Evolutionary conservation across 2,888 invertebrate genomes (phyloP).

Genomic region (Operophtera brumata): DNA sequence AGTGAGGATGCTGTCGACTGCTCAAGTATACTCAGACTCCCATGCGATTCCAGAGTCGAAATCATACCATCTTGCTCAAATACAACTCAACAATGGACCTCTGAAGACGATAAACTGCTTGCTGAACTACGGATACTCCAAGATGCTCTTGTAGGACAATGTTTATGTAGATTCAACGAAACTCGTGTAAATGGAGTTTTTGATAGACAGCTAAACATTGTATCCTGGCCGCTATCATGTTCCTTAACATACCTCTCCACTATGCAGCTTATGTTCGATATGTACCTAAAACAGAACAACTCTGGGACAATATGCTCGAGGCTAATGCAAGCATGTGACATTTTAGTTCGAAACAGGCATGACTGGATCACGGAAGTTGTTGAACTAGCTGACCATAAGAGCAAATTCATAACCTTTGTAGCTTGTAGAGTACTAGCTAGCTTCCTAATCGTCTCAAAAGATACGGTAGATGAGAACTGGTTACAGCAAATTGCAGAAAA

Average conservation of each 20-base stretch:
- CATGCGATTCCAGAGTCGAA: conserved; percentile 57
- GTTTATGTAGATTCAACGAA: conserved; percentile 88
- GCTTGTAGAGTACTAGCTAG: conserved; percentile 90
- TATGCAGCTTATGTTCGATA: conserved; percentile 90
- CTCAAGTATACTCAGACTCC: conserved; percentile 62
- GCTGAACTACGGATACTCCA: conserved; percentile 82
- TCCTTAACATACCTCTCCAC: conserved; percentile 90
- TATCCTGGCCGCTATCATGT: conserved; percentile 70
- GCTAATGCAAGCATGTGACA: conserved; percentile 89
- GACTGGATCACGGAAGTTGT: conserved; percentile 92
- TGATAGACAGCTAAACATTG: conserved; percentile 80
- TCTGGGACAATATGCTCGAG: conserved; percentile 90
- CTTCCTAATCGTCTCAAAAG: conserved; percentile 91
- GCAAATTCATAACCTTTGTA: conserved; percentile 90
- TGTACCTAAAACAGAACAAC: conserved; percentile 91
- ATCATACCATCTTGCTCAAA: conserved; percentile 71
- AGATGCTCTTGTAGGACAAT: conserved; percentile 86
- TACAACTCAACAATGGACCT: conserved; percentile 58
- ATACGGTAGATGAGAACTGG: conserved; percentile 90
- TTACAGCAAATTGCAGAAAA: conserved; percentile 88
- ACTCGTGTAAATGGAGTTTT: conserved; percentile 86
- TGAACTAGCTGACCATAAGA: conserved; percentile 87
- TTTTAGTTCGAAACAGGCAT: conserved; percentile 89
- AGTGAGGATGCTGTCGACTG: conserved; percentile 78
- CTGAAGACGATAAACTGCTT: conserved; percentile 66